A percentile compares a stretch with the other conserved stretches of the same genome.
Evolutionary conservation across 1,140 invertebrate genomes (phyloP).

Genomic region (Microplitis mediator): DNA sequence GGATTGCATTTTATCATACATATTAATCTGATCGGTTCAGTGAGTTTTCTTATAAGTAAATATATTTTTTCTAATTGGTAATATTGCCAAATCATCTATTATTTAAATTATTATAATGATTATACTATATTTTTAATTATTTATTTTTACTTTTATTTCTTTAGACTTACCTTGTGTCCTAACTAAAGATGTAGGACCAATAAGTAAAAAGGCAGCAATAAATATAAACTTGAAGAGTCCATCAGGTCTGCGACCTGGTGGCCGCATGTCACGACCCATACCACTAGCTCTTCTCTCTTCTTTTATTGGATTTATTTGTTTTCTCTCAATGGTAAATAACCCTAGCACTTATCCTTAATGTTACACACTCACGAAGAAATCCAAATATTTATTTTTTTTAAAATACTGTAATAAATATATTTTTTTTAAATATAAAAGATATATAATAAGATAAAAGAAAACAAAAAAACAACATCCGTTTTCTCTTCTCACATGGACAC

Average conservation of each 20-base stretch:
- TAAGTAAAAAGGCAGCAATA: conserved; percentile 29
- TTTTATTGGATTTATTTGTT: neutral
- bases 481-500: conserved; percentile 8
- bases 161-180: conserved; percentile 26
- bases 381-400: neutral
- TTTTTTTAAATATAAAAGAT: no score
- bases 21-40: neutral
- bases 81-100: neutral
- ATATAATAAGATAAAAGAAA: no score
- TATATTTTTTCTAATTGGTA: neutral
- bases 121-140: neutral
- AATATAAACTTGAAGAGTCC: conserved; percentile 17
- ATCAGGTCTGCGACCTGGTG: conserved; percentile 28
- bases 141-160: neutral
- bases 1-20: conserved; percentile 1
- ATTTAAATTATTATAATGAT: no score
- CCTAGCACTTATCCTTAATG: conserved; percentile 14
- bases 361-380: conserved; percentile 11
- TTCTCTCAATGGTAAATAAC: neutral
- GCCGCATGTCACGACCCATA: conserved; percentile 35
- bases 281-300: conserved; percentile 23
- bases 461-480: neutral
- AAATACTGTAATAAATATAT: neutral
- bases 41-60: neutral
- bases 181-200: conserved; percentile 14